These are phyloP conservation scores for Norana najaformis DNA, from an alignment of 2,888 invertebrate species.

Conservation along the genomic window DNA sequence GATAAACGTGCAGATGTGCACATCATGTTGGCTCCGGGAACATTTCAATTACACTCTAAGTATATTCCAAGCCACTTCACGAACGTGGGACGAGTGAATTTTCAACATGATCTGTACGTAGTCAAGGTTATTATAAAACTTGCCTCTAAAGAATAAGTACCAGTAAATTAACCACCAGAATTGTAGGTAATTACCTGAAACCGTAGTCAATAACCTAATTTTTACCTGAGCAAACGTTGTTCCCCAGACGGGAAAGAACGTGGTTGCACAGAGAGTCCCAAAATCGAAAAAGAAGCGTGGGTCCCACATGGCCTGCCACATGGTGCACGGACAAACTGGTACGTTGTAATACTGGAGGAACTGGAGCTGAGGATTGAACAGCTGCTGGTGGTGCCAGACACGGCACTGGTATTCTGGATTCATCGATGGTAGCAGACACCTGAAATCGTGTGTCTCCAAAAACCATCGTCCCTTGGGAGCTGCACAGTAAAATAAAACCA, in stretches of 20 bases:
- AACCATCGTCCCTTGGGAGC: not conserved
- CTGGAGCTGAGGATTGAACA: not conserved
- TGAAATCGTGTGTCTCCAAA: not conserved
- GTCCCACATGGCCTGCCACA: conserved; percentile 35
- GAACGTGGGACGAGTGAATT: too few relatives aligned
- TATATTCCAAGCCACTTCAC: too few relatives aligned
- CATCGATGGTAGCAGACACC: not conserved
- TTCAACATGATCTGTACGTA: too few relatives aligned
- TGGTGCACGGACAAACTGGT: conserved; percentile 33
- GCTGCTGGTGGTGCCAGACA: conserved; percentile 29
- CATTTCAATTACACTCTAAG: too few relatives aligned
- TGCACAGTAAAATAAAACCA: not conserved
- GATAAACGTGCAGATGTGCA: too few relatives aligned
- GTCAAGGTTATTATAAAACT: too few relatives aligned
- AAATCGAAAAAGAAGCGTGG: conserved; percentile 23
- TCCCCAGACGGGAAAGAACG: not conserved
- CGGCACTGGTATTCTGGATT: conserved; percentile 25
- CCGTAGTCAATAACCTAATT: not conserved
- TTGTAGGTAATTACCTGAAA: too few relatives aligned
- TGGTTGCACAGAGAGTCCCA: conserved; percentile 20
- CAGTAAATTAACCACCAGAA: too few relatives aligned
- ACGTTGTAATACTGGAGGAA: not conserved
- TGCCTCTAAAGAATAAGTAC: too few relatives aligned
- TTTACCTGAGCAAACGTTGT: conserved; percentile 16
- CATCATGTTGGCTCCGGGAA: too few relatives aligned